A percentile compares a stretch with the other conserved stretches of the same genome.
Conservation (phyloP, 1,140 invertebrate species). For the Lepidostoma basale region DNA sequence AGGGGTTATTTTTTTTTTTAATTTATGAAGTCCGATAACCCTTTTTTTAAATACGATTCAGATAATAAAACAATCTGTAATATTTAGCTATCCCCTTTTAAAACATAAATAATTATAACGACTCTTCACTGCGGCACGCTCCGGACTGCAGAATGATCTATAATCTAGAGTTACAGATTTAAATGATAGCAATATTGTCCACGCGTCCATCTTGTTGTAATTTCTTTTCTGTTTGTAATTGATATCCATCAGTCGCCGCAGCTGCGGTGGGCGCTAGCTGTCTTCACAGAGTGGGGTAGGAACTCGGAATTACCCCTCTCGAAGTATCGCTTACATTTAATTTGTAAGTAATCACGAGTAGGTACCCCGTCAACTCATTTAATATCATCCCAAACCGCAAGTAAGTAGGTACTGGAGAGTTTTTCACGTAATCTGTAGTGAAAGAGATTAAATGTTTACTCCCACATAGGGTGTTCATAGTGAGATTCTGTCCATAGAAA, state of each 20-base stretch:
- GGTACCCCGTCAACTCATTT: neutral
- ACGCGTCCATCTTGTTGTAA: slow-evolving; percentile 9
- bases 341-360: slow-evolving; percentile 1
- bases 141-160: too few species aligned
- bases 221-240: slow-evolving; percentile 27
- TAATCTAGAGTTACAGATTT: slow-evolving; percentile 12
- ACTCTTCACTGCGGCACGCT: too few species aligned
- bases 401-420: neutral
- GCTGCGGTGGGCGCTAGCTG: slow-evolving; percentile 14
- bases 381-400: neutral
- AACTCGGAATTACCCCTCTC: neutral
- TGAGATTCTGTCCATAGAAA: too few species aligned
- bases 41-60: too few species aligned
- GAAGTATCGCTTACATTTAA: slow-evolving; percentile 21
- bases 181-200: slow-evolving; percentile 12
- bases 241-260: slow-evolving; percentile 11
- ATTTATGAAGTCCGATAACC: too few species aligned
- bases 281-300: neutral
- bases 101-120: too few species aligned
- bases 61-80: too few species aligned
- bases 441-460: too few species aligned
- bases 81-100: too few species aligned
- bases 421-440: too few species aligned
- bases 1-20: too few species aligned
- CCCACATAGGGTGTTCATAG: too few species aligned